Evolutionary conservation across 2,888 invertebrate genomes (phyloP), one percentile per base, ranked within the genome.

Genomic region (Xanthorhoe designata): DNA sequence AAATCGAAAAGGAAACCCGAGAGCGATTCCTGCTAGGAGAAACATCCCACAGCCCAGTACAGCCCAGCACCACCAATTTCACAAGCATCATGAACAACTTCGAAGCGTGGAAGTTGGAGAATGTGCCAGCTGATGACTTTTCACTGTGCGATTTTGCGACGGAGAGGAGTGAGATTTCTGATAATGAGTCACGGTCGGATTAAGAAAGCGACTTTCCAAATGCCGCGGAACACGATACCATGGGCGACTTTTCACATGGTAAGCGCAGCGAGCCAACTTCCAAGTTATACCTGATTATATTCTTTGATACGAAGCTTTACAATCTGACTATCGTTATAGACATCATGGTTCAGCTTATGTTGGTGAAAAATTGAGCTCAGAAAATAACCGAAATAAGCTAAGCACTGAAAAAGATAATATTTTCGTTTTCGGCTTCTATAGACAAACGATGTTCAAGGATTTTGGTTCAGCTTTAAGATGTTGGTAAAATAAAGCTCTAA

Each of bases 1-100:
- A 81, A 75, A 93, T 93, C 52, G 92, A 93, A 72, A 87, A 77
- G 42, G 92, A 92, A 72, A 93, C 92, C 0, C 79, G 72, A 52
- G 85, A 87, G 47, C 81, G 92, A n/a, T 74, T 86, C 7, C 82
- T 82, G 61, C 74, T 78, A 19, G 83, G 79, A 45, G 42, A 54
- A 4, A 10, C 66, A 50, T 42, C 54, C 13, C 38, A 50, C 24
- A 51, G 45, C 50, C 5, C 19, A 29, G 7, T 18, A 5, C 54
- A 9, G 7, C 38, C 38, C 35, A 42, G 32, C 13, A 69, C 71
- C 8, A 51, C 64, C 8, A 75, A 75, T 59, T 68, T 69, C 38
- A 66, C 73, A 56, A 73, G 75, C 7, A 71, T 75, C 8, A 76
- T 80, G 69, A 78, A 65, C 51, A 82, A 83, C 38, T 80, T 78